A percentile compares a stretch with the other conserved stretches of the same genome.
phyloP scores from a whole-genome alignment of 2,888 invertebrate species.

The Trissolcus brochymenae region DNA sequence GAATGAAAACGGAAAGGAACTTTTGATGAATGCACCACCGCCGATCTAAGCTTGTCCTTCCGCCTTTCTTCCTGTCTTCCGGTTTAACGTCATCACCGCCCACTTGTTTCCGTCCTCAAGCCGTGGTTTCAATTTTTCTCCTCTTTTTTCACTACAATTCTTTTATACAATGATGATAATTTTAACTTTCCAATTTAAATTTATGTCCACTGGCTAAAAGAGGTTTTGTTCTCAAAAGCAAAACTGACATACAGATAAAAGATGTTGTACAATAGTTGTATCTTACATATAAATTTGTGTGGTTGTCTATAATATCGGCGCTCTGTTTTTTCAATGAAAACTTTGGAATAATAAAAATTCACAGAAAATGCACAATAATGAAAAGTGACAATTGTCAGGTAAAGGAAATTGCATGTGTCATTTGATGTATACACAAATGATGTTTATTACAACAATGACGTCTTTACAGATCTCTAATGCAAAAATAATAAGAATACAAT shows the following conservation, averaged over 20 bases:
- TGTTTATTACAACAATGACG: too few relatives aligned
- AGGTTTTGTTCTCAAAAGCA: too few relatives aligned
- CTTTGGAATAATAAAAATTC: too few relatives aligned
- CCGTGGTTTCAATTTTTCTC: conserved; percentile 22
- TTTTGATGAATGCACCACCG: conserved; percentile 64
- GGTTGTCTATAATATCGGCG: too few relatives aligned
- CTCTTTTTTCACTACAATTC: conserved; percentile 22
- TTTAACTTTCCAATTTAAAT: conserved; percentile 30
- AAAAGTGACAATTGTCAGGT: background rate
- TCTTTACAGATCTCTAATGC: too few relatives aligned
- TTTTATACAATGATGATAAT: conserved; percentile 33
- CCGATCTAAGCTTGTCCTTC: conserved; percentile 68
- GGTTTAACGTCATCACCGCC: conserved; percentile 64
- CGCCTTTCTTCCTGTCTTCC: conserved; percentile 69
- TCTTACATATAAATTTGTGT: too few relatives aligned
- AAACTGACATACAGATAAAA: too few relatives aligned
- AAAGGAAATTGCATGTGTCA: too few relatives aligned
- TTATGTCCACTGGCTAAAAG: conserved; percentile 1
- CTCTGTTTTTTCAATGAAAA: too few relatives aligned
- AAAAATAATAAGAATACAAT: too few relatives aligned
- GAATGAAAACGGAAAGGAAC: conserved; percentile 55
- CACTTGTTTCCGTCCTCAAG: conserved; percentile 51
- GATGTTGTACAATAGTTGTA: too few relatives aligned
- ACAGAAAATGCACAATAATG: conserved; percentile 4
- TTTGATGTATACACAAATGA: too few relatives aligned